Evolutionary conservation across 2,113 vertebrate genomes (phyloP).

Genomic region (Microtus richardsoni): DNA sequence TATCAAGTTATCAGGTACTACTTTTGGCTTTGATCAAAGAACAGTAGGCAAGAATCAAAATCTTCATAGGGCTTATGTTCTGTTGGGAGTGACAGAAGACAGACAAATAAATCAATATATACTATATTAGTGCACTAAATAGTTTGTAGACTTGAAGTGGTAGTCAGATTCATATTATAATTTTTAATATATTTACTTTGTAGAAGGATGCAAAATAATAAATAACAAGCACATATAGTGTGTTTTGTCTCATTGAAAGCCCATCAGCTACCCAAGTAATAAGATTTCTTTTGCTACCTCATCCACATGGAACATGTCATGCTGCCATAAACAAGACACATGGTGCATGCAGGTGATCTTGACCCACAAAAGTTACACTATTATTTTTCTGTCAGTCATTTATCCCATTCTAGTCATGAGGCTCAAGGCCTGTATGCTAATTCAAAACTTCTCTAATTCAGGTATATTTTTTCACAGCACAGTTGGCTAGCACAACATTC

Average conservation of each 20-base stretch:
- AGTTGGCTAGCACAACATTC: neutral
- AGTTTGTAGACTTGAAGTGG: constrained; percentile 16
- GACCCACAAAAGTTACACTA: neutral
- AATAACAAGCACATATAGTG: neutral
- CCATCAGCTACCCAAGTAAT: neutral
- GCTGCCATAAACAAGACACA: neutral
- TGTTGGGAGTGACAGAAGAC: constrained; percentile 25
- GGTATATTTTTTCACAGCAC: neutral
- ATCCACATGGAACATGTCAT: neutral
- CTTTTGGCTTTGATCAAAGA: neutral
- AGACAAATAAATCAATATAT: constrained; percentile 21
- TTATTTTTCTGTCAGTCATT: neutral
- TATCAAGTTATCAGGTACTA: neutral
- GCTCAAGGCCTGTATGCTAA: neutral
- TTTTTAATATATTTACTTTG: constrained; percentile 22
- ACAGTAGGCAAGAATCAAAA: constrained; percentile 11
- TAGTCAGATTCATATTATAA: neutral
- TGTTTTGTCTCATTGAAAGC: constrained; percentile 43
- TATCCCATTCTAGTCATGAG: neutral
- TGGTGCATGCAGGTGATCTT: neutral
- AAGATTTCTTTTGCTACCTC: constrained; percentile 22
- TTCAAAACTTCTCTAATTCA: constrained; percentile 14
- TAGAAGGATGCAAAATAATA: neutral
- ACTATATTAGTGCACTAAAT: neutral
- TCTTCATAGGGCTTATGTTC: constrained; percentile 4